Conservation (phyloP, 2,888 invertebrate species). For the Xylocampa areola region DNA sequence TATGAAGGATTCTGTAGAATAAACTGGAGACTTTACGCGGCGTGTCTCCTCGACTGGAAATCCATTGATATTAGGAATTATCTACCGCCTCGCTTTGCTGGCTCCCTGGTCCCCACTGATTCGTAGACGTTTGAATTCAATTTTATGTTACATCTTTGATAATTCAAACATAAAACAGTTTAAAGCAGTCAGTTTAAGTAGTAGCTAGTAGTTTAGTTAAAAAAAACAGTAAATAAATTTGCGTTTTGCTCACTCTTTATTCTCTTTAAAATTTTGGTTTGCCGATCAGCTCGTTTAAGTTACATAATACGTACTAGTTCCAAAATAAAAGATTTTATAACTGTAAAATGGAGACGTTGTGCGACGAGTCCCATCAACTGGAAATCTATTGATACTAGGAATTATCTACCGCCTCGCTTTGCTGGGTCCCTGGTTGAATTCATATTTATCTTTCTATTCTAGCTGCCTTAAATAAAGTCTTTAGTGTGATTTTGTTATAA, state of each 20-base stretch:
- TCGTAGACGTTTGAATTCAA: slow-evolving; percentile 41
- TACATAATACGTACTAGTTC: no score
- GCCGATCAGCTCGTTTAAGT: no score
- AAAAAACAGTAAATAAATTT: no score
- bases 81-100: slow-evolving; percentile 58
- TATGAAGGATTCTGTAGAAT: slow-evolving; percentile 30
- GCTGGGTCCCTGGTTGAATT: slow-evolving; percentile 39
- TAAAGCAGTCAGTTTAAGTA: no score
- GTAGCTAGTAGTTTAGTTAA: no score
- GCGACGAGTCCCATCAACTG: slow-evolving; percentile 54
- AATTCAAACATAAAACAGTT: neutral
- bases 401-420: slow-evolving; percentile 62
- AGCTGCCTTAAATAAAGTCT: no score
- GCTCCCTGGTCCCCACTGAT: slow-evolving; percentile 29
- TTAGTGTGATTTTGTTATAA: no score
- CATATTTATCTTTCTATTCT: slow-evolving; percentile 37
- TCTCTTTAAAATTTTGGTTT: no score
- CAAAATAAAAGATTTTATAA: slow-evolving; percentile 24
- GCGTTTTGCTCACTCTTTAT: no score
- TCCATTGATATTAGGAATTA: slow-evolving; percentile 69
- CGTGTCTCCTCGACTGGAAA: slow-evolving; percentile 63
- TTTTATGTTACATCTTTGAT: slow-evolving; percentile 27
- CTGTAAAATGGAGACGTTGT: slow-evolving; percentile 36
- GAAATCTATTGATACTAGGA: slow-evolving; percentile 70
- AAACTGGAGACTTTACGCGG: slow-evolving; percentile 27